A percentile compares a stretch with the other conserved stretches of the same genome.
phyloP scores from a whole-genome alignment of 2,113 vertebrate species.

The Colinus virginianus region DNA sequence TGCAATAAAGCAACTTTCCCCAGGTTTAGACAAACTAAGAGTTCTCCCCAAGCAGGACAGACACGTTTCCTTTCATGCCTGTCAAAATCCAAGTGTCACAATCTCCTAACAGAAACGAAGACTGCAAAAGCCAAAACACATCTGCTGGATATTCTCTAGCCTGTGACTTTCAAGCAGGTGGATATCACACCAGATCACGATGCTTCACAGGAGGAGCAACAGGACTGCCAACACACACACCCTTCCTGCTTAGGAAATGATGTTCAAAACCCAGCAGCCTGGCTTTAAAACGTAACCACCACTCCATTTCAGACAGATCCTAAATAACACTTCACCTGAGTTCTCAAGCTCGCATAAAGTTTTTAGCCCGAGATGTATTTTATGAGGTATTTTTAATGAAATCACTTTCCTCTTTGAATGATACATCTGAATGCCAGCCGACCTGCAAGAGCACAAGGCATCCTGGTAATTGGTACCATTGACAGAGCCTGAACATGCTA shows the following conservation, averaged over 20 bases:
- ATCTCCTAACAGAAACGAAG: neutral
- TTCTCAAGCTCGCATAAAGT: neutral
- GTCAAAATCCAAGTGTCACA: neutral
- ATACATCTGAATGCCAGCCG: neutral
- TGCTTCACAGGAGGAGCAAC: neutral
- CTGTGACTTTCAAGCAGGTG: neutral
- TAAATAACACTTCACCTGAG: neutral
- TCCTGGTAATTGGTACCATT: rapidly evolving
- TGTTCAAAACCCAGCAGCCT: neutral
- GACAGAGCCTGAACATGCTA: neutral
- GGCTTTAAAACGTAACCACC: neutral
- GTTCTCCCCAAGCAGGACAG: neutral
- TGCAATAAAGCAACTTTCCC: neutral
- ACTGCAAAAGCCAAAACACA: neutral
- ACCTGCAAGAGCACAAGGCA: neutral
- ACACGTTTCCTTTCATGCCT: neutral
- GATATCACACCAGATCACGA: neutral
- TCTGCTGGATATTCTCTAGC: neutral
- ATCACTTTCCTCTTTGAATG: neutral
- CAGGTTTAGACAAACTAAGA: neutral
- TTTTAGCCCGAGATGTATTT: neutral
- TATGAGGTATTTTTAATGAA: neutral
- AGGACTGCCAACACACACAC: neutral
- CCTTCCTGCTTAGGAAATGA: neutral
- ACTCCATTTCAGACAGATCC: neutral